Conservation (phyloP, 1,140 invertebrate species). For the Trichonephila clavata region DNA sequence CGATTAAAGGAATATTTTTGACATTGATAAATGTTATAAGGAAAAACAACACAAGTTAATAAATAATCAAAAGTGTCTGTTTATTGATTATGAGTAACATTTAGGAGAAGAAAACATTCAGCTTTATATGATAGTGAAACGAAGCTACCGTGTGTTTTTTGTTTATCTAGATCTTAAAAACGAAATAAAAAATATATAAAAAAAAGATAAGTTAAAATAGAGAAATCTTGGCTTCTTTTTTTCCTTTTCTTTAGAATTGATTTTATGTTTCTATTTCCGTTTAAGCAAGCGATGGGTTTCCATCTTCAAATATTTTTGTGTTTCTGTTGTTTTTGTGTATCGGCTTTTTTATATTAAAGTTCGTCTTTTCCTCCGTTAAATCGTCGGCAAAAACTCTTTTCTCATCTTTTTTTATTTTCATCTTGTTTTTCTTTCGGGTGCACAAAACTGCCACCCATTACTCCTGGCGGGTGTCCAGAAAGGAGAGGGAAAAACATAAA, state of each 20-base stretch:
- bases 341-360: background rate
- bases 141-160: background rate
- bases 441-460: slow-evolving; percentile 22
- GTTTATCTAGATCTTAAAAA: background rate
- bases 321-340: background rate
- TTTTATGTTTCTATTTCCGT: background rate
- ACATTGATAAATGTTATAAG: background rate
- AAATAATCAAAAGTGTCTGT: background rate
- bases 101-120: too few species aligned
- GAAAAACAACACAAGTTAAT: background rate
- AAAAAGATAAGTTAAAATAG: background rate
- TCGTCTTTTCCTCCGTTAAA: background rate
- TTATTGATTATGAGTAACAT: background rate
- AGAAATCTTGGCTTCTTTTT: background rate
- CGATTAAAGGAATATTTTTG: background rate
- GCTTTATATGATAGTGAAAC: too few species aligned
- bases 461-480: background rate
- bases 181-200: background rate
- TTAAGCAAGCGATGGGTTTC: background rate
- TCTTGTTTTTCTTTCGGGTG: background rate
- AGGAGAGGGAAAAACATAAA: background rate
- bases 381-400: background rate
- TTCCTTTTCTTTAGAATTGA: background rate
- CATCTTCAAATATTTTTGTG: background rate
- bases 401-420: too few species aligned